A percentile compares a stretch with the other conserved stretches of the same genome.
Conservation (phyloP, 2,888 invertebrate genomes). For the Rhamnusium bicolor region DNA sequence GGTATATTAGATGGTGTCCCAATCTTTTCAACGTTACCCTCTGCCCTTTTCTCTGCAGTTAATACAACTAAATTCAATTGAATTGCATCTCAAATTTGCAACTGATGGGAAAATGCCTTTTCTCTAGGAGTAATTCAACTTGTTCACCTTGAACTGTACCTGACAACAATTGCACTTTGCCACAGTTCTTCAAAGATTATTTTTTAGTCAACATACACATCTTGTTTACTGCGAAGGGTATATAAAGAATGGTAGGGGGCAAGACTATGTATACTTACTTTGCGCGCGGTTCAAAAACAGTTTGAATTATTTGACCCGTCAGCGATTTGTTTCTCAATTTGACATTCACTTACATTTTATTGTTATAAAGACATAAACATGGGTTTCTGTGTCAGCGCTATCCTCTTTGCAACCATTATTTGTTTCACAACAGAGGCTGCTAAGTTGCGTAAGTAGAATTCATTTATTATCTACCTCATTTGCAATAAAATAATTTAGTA, state of each 20-base stretch:
- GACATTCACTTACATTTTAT: not conserved
- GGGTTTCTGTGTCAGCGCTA: constrained; percentile 26
- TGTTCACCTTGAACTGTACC: constrained; percentile 3
- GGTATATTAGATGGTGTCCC: too few species aligned
- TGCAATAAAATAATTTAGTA: not conserved
- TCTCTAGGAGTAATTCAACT: not conserved
- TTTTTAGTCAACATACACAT: not conserved
- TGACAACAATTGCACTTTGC: not conserved
- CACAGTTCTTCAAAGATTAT: not conserved
- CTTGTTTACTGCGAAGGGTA: constrained; percentile 6
- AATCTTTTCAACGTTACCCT: too few species aligned
- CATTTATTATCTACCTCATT: not conserved
- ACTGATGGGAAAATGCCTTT: too few species aligned
- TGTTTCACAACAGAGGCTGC: constrained; percentile 16
- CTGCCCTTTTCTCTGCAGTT: too few species aligned
- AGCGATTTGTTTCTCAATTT: not conserved
- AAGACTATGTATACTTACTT: not conserved
- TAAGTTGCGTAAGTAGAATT: constrained; percentile 31
- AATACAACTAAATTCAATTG: too few species aligned
- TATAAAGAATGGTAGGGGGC: constrained; percentile 27
- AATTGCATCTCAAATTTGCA: too few species aligned
- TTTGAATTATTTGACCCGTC: constrained; percentile 12
- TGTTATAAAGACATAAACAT: not conserved
- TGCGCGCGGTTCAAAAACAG: constrained; percentile 2
- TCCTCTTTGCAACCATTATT: not conserved